phyloP scores from a whole-genome alignment of 2,797 vertebrate genomes.

The Micrastur ruficollis region DNA sequence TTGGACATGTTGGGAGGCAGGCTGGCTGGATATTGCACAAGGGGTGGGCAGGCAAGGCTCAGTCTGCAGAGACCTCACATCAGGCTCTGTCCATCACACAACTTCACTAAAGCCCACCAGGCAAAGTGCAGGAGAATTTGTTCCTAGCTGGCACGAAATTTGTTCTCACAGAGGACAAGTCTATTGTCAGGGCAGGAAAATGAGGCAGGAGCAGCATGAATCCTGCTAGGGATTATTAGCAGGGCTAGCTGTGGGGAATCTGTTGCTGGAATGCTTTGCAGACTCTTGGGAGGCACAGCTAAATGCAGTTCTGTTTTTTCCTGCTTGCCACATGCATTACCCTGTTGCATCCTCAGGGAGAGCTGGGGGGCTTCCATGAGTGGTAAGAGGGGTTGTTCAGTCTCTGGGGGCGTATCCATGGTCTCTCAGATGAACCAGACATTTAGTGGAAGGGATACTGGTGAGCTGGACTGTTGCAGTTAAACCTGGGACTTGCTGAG shows the following conservation, averaged over 20 bases:
- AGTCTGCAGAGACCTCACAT: neutral
- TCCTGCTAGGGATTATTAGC: neutral
- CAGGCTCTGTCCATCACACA: neutral
- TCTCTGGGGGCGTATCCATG: neutral
- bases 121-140: neutral
- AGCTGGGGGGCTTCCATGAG: neutral
- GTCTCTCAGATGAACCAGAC: neutral
- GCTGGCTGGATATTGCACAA: neutral
- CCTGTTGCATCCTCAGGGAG: neutral
- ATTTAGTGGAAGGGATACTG: neutral
- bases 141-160: neutral
- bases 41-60: neutral
- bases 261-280: neutral
- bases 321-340: neutral
- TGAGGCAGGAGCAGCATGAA: neutral
- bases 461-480: neutral
- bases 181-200: neutral
- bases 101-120: neutral
- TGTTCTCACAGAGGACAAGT: neutral
- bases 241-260: neutral
- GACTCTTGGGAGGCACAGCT: neutral
- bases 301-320: neutral
- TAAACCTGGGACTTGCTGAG: neutral
- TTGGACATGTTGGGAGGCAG: neutral
- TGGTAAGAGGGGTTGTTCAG: neutral